These are phyloP conservation scores for Marronus borbonicus DNA, from an alignment of 2,888 invertebrate genomes.

Conservation along the genomic window DNA sequence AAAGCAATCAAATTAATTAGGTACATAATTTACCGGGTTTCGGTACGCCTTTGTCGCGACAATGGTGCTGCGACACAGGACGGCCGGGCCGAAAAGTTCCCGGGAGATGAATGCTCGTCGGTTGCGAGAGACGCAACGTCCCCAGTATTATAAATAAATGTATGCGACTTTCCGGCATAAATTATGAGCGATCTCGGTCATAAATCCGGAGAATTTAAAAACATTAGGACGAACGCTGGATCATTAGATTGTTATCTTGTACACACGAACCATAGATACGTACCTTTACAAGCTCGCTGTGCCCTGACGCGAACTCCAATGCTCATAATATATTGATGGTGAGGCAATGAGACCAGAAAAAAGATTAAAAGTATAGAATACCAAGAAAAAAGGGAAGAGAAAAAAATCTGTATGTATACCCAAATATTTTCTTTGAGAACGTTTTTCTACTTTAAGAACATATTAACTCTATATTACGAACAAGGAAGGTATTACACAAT, in stretches of 20 bases:
- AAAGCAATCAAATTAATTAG: slow-evolving; percentile 44
- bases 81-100: slow-evolving; percentile 23
- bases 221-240: slow-evolving; percentile 51
- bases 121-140: slow-evolving; percentile 25
- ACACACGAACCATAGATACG: slow-evolving; percentile 24
- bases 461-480: too few species aligned
- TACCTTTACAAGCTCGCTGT: slow-evolving; percentile 5
- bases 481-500: too few species aligned
- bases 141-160: slow-evolving; percentile 47
- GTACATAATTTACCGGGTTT: slow-evolving; percentile 38
- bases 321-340: slow-evolving; percentile 35
- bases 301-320: not conserved
- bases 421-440: too few species aligned
- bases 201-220: slow-evolving; percentile 51
- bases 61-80: slow-evolving; percentile 7
- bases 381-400: not conserved
- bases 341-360: slow-evolving; percentile 35
- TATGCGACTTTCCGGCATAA: slow-evolving; percentile 48
- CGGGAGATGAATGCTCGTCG: slow-evolving; percentile 25
- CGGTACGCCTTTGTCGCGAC: slow-evolving; percentile 34
- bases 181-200: slow-evolving; percentile 50
- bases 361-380: not conserved
- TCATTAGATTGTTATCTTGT: slow-evolving; percentile 52
- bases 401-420: not conserved
- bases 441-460: too few species aligned